phyloP scores from a whole-genome alignment of 2,797 vertebrate species.

The Trichosurus vulpecula region DNA sequence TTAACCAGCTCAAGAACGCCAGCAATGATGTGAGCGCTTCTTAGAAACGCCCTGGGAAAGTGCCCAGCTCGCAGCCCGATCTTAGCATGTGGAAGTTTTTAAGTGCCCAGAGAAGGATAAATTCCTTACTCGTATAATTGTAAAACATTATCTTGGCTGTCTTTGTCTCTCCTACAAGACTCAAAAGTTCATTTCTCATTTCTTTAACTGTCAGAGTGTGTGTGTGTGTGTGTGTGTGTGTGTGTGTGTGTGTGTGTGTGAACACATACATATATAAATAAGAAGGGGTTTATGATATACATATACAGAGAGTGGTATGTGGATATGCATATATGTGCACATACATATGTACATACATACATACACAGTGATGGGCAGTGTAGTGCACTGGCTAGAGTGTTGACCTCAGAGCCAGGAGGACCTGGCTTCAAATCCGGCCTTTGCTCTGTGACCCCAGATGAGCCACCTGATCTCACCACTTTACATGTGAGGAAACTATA shows the following conservation, averaged over 20 bases:
- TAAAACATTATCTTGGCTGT: neutral
- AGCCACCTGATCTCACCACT: neutral
- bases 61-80: constrained; percentile 16
- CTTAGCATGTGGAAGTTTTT: constrained; percentile 47
- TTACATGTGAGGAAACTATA: neutral
- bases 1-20: constrained; percentile 98
- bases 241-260: too few relatives aligned
- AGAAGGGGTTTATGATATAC: neutral
- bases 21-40: constrained; percentile 94
- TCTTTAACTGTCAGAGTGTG: constrained; percentile 33
- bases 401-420: neutral
- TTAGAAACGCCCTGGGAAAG: constrained; percentile 38
- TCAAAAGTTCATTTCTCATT: constrained; percentile 38
- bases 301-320: neutral
- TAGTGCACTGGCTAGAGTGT: neutral
- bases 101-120: neutral
- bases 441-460: neutral
- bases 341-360: neutral
- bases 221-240: neutral
- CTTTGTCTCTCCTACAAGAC: neutral
- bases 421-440: neutral
- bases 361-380: neutral
- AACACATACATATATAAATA: neutral
- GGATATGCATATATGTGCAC: too few relatives aligned
- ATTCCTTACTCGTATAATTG: neutral